Evolutionary conservation across 2,113 vertebrate genomes (phyloP), one percentile per base, ranked within the genome.

Genomic region (Jaculus jaculus): DNA sequence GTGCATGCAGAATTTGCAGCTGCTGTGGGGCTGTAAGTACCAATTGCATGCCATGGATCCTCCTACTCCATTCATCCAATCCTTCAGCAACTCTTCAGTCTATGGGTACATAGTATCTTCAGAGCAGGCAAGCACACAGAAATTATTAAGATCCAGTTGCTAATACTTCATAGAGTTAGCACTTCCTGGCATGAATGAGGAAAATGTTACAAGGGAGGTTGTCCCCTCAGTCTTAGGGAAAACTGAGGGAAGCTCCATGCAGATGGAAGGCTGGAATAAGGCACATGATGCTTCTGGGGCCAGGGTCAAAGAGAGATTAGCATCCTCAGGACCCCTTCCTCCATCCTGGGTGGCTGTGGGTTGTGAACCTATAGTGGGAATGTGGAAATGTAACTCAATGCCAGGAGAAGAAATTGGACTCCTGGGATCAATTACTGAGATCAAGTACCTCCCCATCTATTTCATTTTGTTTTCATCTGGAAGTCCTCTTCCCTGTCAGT

Each of bases 401-500:
- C 37, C 30, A 23, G 23, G 7, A 18, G 13, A 32, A 10, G 28
- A 28, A 65, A 39, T 1, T 34, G n/a, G 71, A 7, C 2, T 51
- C 1, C 54, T 75, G 3, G 66, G 24, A 32, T 82, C 84, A 54
- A 77, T 77, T 71, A 0, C 63, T 83, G 30, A 6, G 42, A 60
- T 81, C 66, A 79, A 28, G 5, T 5, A 9, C 6, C 1, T 60
- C 81, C 30, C 34, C 69, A 83, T 71, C 80, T 32, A 28, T 68
- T 32, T 82, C 34, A 66, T 47, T 60, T 96, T 95, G 3, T 92
- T 93, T 72, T 87, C 47, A 11, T 12, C 58, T 34, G 81, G 30
- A 84, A 88, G 74, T 69, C 30, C 65, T 87, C 51, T 60, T 93
- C 92, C 75, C n/a, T 81, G 83, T 92, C 90, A 87, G n/a, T 95